Evolutionary conservation across 2,113 vertebrate species (phyloP).

Genomic region (Dasyurus viverrinus): DNA sequence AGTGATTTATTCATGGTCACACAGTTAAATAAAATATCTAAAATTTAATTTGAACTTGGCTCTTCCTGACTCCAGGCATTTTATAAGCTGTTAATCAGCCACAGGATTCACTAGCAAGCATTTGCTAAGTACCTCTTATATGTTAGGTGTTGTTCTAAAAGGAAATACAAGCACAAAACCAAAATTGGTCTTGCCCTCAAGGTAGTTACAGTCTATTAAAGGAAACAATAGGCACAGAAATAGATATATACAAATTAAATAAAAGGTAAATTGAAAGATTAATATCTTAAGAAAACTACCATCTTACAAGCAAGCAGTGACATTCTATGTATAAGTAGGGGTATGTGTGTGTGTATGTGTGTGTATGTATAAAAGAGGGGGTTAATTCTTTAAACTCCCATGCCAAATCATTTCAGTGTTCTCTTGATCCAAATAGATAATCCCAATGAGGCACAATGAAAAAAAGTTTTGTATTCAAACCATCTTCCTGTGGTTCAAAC

Average conservation of each 20-base stretch:
- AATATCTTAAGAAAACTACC: neutral
- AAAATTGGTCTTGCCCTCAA: neutral
- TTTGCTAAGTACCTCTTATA: neutral
- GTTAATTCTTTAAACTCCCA: neutral
- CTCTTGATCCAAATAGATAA: neutral
- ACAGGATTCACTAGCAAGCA: neutral
- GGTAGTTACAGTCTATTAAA: neutral
- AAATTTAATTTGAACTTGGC: neutral
- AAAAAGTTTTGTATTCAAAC: neutral
- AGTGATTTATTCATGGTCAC: neutral
- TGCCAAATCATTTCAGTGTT: neutral
- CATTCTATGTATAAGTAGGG: neutral
- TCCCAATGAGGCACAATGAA: neutral
- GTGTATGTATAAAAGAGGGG: no score
- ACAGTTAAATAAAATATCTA: neutral
- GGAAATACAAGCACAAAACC: neutral
- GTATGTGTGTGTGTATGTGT: neutral
- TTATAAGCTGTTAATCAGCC: neutral
- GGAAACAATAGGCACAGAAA: neutral
- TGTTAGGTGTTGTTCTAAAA: neutral
- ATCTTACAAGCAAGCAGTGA: neutral
- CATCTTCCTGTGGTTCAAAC: neutral
- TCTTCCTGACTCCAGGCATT: neutral
- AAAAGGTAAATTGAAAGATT: neutral
- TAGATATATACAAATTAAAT: neutral